Conservation (phyloP, 2,113 vertebrate genomes). For the Eulacestoma nigropectus region DNA sequence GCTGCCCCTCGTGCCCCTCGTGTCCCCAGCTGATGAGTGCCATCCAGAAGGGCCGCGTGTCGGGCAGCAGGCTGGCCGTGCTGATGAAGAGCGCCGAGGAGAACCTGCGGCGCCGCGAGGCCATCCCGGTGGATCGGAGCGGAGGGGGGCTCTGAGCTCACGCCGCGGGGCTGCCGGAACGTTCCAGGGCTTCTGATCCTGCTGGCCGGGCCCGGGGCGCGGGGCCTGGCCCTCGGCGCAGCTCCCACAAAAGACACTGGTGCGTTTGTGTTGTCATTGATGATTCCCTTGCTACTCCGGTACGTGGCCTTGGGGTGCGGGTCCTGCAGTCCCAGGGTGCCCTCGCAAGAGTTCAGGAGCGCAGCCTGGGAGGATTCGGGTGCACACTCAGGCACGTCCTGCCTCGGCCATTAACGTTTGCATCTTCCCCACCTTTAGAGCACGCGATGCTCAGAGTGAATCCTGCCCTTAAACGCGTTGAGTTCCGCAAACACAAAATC, state of each 20-base stretch:
- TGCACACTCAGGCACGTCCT: neutral
- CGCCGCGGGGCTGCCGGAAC: neutral
- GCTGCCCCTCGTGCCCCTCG: neutral
- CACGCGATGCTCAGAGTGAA: neutral
- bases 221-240: neutral
- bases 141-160: constrained; percentile 84
- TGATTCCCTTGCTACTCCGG: neutral
- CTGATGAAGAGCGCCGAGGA: constrained; percentile 93
- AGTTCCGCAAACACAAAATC: rapidly evolving
- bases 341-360: neutral
- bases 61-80: constrained; percentile 89
- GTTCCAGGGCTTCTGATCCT: constrained; percentile 41
- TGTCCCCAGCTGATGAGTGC: constrained; percentile 91
- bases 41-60: constrained; percentile 91
- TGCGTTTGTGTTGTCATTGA: neutral
- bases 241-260: neutral
- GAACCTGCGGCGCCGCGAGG: constrained; percentile 77
- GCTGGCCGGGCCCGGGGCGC: neutral
- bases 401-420: neutral
- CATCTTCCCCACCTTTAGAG: neutral
- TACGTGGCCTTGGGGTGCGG: neutral
- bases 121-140: constrained; percentile 90
- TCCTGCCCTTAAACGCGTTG: rapidly evolving
- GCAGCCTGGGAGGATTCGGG: neutral
- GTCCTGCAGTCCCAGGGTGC: neutral